A percentile compares a stretch with the other conserved stretches of the same genome.
Conservation (phyloP, 2,113 vertebrate genomes). For the Eonycteris spelaea region DNA sequence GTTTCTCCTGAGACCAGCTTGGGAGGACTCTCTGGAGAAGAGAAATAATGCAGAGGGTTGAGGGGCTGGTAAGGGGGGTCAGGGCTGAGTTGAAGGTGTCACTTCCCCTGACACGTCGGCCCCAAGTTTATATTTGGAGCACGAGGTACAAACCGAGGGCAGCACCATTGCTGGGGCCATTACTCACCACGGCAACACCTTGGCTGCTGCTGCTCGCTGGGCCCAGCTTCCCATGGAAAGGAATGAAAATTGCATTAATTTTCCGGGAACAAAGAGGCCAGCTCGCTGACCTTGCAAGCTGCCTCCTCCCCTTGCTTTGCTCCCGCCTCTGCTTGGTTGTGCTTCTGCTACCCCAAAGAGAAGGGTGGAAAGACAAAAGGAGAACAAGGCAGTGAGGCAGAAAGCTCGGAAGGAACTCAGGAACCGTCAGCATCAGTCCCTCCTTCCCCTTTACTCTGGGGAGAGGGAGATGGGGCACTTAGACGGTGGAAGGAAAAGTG, state of each 20-base stretch:
- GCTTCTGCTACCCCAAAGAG: not conserved
- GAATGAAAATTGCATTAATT: constrained; percentile 67
- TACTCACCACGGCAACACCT: constrained; percentile 74
- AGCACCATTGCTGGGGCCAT: constrained; percentile 46
- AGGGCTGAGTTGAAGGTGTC: not conserved
- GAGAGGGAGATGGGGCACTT: not conserved
- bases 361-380: not conserved
- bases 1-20: not conserved
- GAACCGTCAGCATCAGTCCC: not conserved
- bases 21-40: not conserved
- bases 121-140: constrained; percentile 63
- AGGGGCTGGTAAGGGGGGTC: not conserved
- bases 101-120: not conserved
- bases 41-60: not conserved
- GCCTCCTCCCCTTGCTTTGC: not conserved
- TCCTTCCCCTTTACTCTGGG: not conserved
- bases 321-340: not conserved
- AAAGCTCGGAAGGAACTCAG: not conserved
- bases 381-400: not conserved
- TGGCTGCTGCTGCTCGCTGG: not conserved
- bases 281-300: not conserved
- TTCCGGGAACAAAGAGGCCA: constrained; percentile 62
- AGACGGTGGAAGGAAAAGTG: not conserved
- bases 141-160: constrained; percentile 44
- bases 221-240: constrained; percentile 45